Conservation (phyloP, 2,888 invertebrate species). For the Eurois occulta region DNA sequence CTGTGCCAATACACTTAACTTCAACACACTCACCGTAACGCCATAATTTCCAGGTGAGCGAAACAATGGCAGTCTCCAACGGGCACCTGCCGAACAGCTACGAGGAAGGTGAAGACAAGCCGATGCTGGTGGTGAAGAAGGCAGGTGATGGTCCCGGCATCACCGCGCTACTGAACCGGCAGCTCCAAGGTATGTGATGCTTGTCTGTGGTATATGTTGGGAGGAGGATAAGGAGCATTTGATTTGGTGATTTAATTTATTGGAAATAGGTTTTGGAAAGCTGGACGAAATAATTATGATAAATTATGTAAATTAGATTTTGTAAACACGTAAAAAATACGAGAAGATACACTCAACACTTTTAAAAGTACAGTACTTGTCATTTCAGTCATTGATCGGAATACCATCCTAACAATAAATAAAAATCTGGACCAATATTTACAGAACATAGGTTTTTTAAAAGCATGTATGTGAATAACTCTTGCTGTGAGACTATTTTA, state of each 20-base stretch:
- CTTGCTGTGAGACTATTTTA: not conserved
- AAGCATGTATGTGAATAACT: not conserved
- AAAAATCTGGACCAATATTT: not conserved
- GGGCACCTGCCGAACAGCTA: constrained; percentile 93
- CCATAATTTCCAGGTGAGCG: constrained; percentile 91
- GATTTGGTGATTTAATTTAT: constrained; percentile 23
- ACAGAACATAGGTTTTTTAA: not conserved
- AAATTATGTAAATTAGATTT: not conserved
- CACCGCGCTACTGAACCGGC: constrained; percentile 94
- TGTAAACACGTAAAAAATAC: too few species aligned
- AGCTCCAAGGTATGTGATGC: constrained; percentile 92
- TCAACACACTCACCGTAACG: not conserved
- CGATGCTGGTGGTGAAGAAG: constrained; percentile 94
- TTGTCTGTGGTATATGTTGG: not conserved
- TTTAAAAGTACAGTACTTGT: not conserved
- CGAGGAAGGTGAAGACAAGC: constrained; percentile 94
- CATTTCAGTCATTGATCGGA: not conserved
- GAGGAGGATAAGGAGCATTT: constrained; percentile 25
- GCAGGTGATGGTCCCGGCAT: constrained; percentile 94
- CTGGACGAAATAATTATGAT: not conserved
- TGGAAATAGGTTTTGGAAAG: not conserved
- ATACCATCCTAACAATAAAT: not conserved
- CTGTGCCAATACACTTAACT: not conserved
- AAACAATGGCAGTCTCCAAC: constrained; percentile 94
- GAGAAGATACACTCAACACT: too few species aligned